Evolutionary conservation across 2,797 vertebrate genomes (phyloP), one percentile per base, ranked within the genome.

Genomic region (Dipus sagitta): DNA sequence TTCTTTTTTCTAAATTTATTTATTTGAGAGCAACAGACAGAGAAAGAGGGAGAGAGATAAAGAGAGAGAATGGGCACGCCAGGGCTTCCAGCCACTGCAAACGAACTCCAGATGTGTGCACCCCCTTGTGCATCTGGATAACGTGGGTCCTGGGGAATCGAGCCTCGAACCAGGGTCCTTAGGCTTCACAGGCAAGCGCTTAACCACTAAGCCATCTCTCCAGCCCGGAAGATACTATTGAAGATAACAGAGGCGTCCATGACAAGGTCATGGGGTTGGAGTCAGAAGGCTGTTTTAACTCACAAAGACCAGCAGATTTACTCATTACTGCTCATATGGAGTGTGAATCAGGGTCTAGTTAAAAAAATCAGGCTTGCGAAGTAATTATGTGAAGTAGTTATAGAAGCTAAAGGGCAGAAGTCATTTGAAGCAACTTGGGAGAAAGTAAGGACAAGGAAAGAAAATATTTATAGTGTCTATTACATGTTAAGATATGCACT

Each of bases 301-400:
- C 38, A 32, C 30, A 11, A 79, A 54, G 38, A 70, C 12, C 15
- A 32, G 47, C 23, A 83, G 54, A 34, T 87, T 87, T 88, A 54
- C 28, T 89, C n/a, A 54, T 70, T 76, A 21, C 2, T 20, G 54
- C 67, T 76, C 64, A 54, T 70, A 42, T 62, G 24, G 32, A 85
- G 10, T 93, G 23, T 65, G 26, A 78, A 68, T 85, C 71, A 78
- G 23, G 17, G 13, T 77, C 34, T 72, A 86, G 88, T 67, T 85
- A n/a, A 82, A 93, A 93, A 92, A 86, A 93, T 86, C 24, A 86
- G 85, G 32, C 75, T 91, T 86, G 28, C 72, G 86, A 86, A 24
- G n/a, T 94, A 80, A 92, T 95, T 60, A 72, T n/a, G 12, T 71
- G 67, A 86, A 42, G 54, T 94, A 85, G 86, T 94, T 65, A 72